These are phyloP conservation scores for Tachycineta bicolor DNA, from an alignment of 2,113 vertebrate genomes.

Conservation along the genomic window DNA sequence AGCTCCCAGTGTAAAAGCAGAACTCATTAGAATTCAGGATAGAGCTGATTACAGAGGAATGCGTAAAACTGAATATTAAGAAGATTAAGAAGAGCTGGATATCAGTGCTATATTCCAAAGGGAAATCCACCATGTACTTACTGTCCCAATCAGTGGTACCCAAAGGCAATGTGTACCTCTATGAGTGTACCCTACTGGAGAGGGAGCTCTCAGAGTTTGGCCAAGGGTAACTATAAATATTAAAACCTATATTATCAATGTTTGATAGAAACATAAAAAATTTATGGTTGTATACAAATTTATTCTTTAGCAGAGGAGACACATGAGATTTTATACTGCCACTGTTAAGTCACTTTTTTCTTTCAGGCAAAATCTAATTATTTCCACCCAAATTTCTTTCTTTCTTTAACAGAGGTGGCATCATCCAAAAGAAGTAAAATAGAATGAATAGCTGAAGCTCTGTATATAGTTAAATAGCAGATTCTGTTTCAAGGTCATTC, in stretches of 20 bases:
- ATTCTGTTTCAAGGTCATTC: constrained; percentile 62
- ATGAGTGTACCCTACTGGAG: constrained; percentile 34
- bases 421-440: background rate
- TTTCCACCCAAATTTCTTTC: constrained; percentile 27
- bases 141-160: constrained; percentile 71
- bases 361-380: constrained; percentile 60
- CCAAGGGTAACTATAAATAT: constrained; percentile 80
- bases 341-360: constrained; percentile 4
- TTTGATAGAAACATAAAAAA: constrained; percentile 78
- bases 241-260: constrained; percentile 79
- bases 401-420: background rate
- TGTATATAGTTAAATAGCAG: constrained; percentile 20
- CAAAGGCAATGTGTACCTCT: constrained; percentile 70
- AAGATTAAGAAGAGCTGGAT: constrained; percentile 61
- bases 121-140: constrained; percentile 40
- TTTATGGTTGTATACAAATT: constrained; percentile 71
- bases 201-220: constrained; percentile 68
- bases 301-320: constrained; percentile 46
- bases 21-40: constrained; percentile 68
- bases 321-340: constrained; percentile 45
- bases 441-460: background rate
- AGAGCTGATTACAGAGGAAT: constrained; percentile 67
- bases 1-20: constrained; percentile 45
- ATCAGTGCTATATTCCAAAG: constrained; percentile 54
- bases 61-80: constrained; percentile 67